phyloP scores from a whole-genome alignment of 2,113 vertebrate species.

The Ancistrus triradiatus region DNA sequence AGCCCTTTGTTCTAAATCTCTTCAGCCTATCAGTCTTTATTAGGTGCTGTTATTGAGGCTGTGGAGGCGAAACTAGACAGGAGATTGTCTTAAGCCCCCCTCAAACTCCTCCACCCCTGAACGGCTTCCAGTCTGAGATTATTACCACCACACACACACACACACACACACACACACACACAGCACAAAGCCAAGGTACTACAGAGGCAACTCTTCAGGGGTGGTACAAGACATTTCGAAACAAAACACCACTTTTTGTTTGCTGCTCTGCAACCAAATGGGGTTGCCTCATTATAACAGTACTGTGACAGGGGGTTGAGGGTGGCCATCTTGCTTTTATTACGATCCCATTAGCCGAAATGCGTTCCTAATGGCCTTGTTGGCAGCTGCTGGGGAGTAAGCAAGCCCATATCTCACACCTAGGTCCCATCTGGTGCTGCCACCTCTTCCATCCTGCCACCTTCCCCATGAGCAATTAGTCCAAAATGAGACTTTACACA shows the following conservation, averaged over 20 bases:
- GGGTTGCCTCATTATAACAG: conserved; percentile 1
- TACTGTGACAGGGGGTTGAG: conserved; percentile 4
- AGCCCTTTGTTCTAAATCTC: conserved; percentile 19
- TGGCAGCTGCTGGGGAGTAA: conserved; percentile 50
- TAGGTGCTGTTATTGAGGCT: conserved; percentile 24
- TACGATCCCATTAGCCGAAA: conserved; percentile 56
- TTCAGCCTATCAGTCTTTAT: conserved; percentile 13
- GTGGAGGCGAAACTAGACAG: conserved; percentile 26
- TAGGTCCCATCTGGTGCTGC: conserved; percentile 4
- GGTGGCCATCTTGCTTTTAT: conserved; percentile 58
- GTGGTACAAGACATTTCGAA: conserved; percentile 10
- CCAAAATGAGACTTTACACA: background rate
- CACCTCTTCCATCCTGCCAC: conserved; percentile 6
- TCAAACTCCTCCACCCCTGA: conserved; percentile 1
- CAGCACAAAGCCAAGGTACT: no score
- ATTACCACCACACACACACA: conserved; percentile 5
- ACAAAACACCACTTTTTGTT: conserved; percentile 4
- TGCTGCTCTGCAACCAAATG: conserved; percentile 1
- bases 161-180: no score
- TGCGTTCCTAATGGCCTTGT: conserved; percentile 61
- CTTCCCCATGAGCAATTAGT: conserved; percentile 9
- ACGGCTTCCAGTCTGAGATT: conserved; percentile 13
- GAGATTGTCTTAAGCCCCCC: conserved; percentile 25
- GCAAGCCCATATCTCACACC: conserved; percentile 33
- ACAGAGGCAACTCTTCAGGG: no score